Conservation (phyloP, 2,888 invertebrate genomes). For the Timema cristinae region DNA sequence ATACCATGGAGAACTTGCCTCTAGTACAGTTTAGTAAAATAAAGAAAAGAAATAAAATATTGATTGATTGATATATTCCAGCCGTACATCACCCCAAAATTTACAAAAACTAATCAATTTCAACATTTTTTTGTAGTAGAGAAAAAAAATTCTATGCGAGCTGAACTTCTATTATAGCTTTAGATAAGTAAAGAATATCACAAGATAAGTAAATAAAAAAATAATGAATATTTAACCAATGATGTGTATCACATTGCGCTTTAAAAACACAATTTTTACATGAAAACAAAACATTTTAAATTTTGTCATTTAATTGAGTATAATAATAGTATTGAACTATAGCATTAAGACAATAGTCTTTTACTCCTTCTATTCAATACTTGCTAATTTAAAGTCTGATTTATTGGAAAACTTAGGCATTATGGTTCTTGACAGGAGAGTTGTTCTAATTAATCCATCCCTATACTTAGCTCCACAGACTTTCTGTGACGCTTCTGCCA, state of each 20-base stretch:
- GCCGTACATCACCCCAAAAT: slow-evolving; percentile 7
- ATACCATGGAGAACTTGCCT: background rate
- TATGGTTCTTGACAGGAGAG: slow-evolving; percentile 7
- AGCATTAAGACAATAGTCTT: too few species aligned
- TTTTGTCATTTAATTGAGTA: too few species aligned
- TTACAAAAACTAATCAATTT: slow-evolving; percentile 5
- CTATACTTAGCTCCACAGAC: too few species aligned
- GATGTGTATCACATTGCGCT: background rate
- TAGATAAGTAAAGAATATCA: background rate
- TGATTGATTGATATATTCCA: slow-evolving; percentile 11
- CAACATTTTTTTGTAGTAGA: background rate
- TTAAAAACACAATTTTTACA: background rate
- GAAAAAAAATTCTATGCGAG: background rate
- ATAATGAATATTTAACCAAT: background rate
- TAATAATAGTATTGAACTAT: too few species aligned
- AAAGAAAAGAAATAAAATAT: slow-evolving; percentile 9
- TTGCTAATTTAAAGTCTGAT: slow-evolving; percentile 5
- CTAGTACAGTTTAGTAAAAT: background rate
- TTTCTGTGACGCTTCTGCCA: too few species aligned
- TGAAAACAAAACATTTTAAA: too few species aligned
- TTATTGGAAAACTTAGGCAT: slow-evolving; percentile 5
- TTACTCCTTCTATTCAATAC: too few species aligned
- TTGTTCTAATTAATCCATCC: background rate
- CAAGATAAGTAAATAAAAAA: slow-evolving; percentile 4
- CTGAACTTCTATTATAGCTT: slow-evolving; percentile 9